These are phyloP conservation scores for Chionomys nivalis DNA, from an alignment of 2,113 vertebrate species.

Conservation along the genomic window DNA sequence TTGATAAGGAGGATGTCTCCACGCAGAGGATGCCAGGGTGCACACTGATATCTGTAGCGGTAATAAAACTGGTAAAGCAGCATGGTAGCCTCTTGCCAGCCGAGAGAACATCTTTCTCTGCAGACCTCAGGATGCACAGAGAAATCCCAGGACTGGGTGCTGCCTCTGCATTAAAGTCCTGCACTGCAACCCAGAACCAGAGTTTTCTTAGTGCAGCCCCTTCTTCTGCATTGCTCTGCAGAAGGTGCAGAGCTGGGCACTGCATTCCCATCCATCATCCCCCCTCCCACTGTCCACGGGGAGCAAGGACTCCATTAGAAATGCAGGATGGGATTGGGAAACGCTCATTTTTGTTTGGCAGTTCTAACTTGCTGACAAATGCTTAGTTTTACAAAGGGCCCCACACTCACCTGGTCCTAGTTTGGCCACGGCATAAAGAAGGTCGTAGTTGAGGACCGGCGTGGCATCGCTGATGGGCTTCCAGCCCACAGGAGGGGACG, in stretches of 20 bases:
- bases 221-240: background rate
- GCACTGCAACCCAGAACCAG: background rate
- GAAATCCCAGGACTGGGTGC: background rate
- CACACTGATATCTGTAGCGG: background rate
- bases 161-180: background rate
- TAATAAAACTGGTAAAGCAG: background rate
- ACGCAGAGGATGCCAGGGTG: background rate
- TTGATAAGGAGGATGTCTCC: background rate
- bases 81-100: background rate
- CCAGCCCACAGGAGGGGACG: slow-evolving; percentile 92
- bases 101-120: background rate
- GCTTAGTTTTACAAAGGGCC: background rate
- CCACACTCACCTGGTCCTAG: slow-evolving; percentile 89
- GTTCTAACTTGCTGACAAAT: background rate
- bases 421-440: slow-evolving; percentile 92
- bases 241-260: background rate
- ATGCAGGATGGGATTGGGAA: background rate
- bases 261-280: background rate
- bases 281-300: background rate
- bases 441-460: slow-evolving; percentile 93
- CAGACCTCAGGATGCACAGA: background rate
- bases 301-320: background rate
- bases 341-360: background rate
- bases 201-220: background rate
- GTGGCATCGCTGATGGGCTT: slow-evolving; percentile 91